Percentiles rank a stretch among this genome's conserved stretches.
Evolutionary conservation across 1,140 invertebrate species (phyloP).

Genomic region (Acromyrmex echinatior): DNA sequence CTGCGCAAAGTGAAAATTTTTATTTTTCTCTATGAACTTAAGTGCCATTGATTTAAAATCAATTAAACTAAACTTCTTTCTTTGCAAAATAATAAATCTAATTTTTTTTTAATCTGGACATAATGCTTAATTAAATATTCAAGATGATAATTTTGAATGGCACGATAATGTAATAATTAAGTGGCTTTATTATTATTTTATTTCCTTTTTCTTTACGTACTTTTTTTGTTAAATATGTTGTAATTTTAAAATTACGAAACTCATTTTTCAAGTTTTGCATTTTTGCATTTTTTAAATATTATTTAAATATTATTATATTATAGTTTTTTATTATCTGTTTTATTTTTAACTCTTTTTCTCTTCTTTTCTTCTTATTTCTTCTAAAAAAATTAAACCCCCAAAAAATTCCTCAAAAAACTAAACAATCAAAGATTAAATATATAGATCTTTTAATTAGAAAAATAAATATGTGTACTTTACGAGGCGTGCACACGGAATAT

Average conservation of each 20-base stretch:
- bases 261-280: neutral
- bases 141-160: neutral
- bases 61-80: neutral
- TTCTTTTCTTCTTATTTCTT: neutral
- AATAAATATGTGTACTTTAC: neutral
- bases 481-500: neutral
- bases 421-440: neutral
- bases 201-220: neutral
- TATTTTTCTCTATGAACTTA: neutral
- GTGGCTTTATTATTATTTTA: neutral
- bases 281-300: neutral
- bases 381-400: neutral
- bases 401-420: neutral
- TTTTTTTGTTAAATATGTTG: neutral
- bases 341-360: neutral
- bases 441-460: constrained; percentile 1
- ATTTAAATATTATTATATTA: neutral
- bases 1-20: constrained; percentile 42
- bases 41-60: neutral
- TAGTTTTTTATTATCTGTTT: neutral
- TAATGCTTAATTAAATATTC: neutral
- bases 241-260: neutral
- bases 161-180: constrained; percentile 2
- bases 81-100: neutral
- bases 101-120: constrained; percentile 11